Evolutionary conservation across 2,888 invertebrate genomes (phyloP).

Genomic region (Eupithecia centaureata): DNA sequence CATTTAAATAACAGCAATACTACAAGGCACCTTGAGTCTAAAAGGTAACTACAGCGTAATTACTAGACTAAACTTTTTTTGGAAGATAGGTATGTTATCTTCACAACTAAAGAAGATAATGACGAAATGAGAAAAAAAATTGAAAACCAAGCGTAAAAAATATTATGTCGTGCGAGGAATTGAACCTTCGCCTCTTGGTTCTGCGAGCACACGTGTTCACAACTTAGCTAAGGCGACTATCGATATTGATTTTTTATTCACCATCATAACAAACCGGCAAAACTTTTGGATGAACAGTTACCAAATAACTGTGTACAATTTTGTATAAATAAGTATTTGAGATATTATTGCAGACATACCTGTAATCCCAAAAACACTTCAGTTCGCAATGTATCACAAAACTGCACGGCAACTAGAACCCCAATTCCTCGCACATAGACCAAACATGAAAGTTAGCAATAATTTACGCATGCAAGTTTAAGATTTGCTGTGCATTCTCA

Average conservation of each 20-base stretch:
- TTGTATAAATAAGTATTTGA: not conserved
- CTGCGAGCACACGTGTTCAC: constrained; percentile 50
- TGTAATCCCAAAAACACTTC: constrained; percentile 10
- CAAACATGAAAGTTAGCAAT: not conserved
- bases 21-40: not conserved
- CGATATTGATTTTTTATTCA: not conserved
- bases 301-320: not conserved
- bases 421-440: not conserved
- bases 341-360: constrained; percentile 5
- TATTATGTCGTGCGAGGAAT: constrained; percentile 46
- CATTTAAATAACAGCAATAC: too few relatives aligned
- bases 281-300: not conserved
- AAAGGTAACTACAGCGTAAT: not conserved
- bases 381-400: constrained; percentile 2
- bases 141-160: constrained; percentile 35
- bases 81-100: not conserved
- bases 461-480: not conserved
- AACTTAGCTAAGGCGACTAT: constrained; percentile 46
- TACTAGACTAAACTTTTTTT: not conserved
- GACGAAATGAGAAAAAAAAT: not conserved
- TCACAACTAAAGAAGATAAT: not conserved
- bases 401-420: not conserved
- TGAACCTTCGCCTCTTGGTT: constrained; percentile 58
- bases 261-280: constrained; percentile 13
- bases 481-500: not conserved